phyloP scores from a whole-genome alignment of 2,888 invertebrate genomes.

The Protodeltote pygarga region DNA sequence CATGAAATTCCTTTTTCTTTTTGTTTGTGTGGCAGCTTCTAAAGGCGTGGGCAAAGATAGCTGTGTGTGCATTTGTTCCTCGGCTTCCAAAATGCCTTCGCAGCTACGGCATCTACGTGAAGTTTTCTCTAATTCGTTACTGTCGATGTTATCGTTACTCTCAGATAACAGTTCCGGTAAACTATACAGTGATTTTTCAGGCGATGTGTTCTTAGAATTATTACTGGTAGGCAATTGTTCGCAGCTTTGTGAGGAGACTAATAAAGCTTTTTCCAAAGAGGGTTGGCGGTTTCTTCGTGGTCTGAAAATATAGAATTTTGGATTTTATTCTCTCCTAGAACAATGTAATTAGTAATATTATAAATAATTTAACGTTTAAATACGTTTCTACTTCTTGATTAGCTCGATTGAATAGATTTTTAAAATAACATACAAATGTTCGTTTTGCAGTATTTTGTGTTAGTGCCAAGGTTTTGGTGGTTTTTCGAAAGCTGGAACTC shows the following conservation, averaged over 20 bases:
- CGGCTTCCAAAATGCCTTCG: conserved; percentile 87
- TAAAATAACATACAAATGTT: no score
- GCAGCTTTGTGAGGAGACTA: conserved; percentile 76
- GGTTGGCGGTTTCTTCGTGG: conserved; percentile 81
- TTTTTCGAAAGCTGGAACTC: no score
- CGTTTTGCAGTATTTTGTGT: no score
- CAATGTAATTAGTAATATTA: no score
- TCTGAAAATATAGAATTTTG: conserved; percentile 63
- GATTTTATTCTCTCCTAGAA: no score
- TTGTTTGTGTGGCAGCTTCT: conserved; percentile 87
- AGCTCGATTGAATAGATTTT: no score
- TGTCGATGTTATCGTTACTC: conserved; percentile 74
- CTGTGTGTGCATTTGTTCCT: conserved; percentile 84
- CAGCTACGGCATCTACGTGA: conserved; percentile 87
- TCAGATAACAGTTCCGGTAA: conserved; percentile 78
- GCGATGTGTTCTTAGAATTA: conserved; percentile 77
- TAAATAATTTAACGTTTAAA: no score
- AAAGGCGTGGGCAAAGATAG: conserved; percentile 86
- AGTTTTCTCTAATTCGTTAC: conserved; percentile 66
- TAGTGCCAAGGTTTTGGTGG: no score
- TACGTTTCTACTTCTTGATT: no score
- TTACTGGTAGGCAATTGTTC: conserved; percentile 78
- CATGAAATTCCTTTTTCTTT: conserved; percentile 93
- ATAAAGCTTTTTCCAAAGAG: conserved; percentile 75
- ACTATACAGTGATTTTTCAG: conserved; percentile 78